Conservation (phyloP, 2,797 vertebrate species). For the Pseudomugil gertrudae region DNA sequence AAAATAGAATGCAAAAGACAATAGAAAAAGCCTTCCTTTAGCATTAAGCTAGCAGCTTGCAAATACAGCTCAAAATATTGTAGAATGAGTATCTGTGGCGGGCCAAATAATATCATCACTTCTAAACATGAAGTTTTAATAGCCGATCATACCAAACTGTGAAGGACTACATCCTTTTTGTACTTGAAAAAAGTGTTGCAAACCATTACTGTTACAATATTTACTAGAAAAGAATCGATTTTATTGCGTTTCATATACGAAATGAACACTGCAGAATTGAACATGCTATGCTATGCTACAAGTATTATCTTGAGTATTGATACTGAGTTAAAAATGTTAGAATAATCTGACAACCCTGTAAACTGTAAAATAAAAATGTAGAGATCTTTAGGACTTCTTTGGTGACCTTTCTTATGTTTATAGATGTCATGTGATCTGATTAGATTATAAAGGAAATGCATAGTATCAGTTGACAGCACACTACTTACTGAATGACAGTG, state of each 20-base stretch:
- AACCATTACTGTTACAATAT: too few species aligned
- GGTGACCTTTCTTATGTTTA: too few species aligned
- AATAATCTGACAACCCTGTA: too few species aligned
- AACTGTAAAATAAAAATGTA: too few species aligned
- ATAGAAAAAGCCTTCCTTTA: neutral
- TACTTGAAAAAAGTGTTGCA: neutral
- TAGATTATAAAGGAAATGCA: conserved; percentile 27
- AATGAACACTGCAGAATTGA: too few species aligned
- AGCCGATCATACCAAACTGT: neutral
- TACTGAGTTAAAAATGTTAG: too few species aligned
- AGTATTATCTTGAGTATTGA: too few species aligned
- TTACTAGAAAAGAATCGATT: too few species aligned
- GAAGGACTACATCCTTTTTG: neutral
- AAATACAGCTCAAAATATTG: neutral
- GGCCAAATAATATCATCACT: neutral
- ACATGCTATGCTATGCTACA: too few species aligned
- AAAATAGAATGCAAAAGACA: neutral
- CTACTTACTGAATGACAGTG: conserved; percentile 91
- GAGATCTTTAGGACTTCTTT: too few species aligned
- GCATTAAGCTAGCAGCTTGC: neutral
- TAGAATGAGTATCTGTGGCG: neutral
- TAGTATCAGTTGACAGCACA: conserved; percentile 18
- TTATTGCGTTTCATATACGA: too few species aligned
- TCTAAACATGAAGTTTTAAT: neutral
- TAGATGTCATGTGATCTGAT: conserved; percentile 17